These are phyloP conservation scores for Diaphora mendica DNA, from an alignment of 2,888 invertebrate genomes.

Conservation along the genomic window DNA sequence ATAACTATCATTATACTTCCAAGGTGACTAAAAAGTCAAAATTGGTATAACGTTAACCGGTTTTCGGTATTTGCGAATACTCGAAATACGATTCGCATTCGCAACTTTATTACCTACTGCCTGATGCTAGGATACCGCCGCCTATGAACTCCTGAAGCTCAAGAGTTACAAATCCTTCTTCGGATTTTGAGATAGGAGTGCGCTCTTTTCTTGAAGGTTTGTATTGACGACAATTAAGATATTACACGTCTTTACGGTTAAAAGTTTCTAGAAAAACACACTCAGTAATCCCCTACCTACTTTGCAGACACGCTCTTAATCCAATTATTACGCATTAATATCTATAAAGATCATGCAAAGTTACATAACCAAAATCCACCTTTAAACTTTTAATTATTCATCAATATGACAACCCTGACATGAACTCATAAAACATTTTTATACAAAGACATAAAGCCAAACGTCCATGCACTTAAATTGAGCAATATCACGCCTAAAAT, in stretches of 20 bases:
- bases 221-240: no score
- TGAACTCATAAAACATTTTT: slow-evolving; percentile 8
- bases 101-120: neutral
- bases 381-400: slow-evolving; percentile 5
- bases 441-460: slow-evolving; percentile 6
- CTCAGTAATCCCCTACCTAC: neutral
- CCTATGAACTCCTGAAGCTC: no score
- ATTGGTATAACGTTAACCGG: neutral
- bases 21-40: neutral
- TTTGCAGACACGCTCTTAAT: neutral
- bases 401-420: slow-evolving; percentile 33
- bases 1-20: neutral
- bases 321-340: neutral
- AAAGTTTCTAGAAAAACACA: neutral
- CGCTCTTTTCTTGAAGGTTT: no score
- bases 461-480: slow-evolving; percentile 24
- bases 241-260: no score
- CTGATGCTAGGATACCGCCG: neutral
- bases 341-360: neutral
- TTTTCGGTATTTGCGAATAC: neutral
- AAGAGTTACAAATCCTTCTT: no score
- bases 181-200: no score
- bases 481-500: slow-evolving; percentile 27
- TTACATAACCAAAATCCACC: neutral
- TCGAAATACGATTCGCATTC: neutral